Evolutionary conservation across 2,113 vertebrate species (phyloP), one percentile per base, ranked within the genome.

Genomic region (Equus przewalskii): DNA sequence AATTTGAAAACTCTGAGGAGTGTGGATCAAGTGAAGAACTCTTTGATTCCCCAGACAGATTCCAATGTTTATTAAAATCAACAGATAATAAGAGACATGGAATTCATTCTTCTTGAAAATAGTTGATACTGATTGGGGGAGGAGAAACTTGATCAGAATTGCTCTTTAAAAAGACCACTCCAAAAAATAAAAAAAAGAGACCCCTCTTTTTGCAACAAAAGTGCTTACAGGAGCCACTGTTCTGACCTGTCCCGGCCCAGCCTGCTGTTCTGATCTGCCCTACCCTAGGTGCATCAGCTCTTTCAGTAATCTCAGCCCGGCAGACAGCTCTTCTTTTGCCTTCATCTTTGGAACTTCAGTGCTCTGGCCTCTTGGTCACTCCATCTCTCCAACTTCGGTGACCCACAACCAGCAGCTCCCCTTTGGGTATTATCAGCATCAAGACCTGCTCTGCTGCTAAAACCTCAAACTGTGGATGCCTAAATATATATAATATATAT

Each of bases 191-290:
- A 28, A 18, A 73, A 41, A 56, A 54, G 54, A 85, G 13, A 33
- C 56, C 28, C 15, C 41, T 82, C 30, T 89, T 9, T 33, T 36
- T 67, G 6, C 44, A 11, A 30, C 28, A n/a, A 15, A 49, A 72
- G 26, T 6, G 2, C 10, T 7, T 19, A 1, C 0, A 78, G 46
- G 49, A 41, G 9, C 4, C 58, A 24, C 2, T 6, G 16, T 24
- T 75, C 24, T 60, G 62, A 49, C n/a, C 3, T 15, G 22, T 1
- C 5, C 9, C 44, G 21, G 2, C 69, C 49, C 24, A 64, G 3
- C 41, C 30, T 70, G 14, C 4, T 22, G 7, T 36, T 72, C 58
- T 22, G n/a, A 82, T 11, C 6, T 2, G 16, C 6, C 30, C 5
- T 6, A 33, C 19, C 15, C 22, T 21, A 12, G 51, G 73, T 10